These are phyloP conservation scores for Drosophila anomalata DNA, from an alignment of 2,888 invertebrate species.

Conservation along the genomic window DNA sequence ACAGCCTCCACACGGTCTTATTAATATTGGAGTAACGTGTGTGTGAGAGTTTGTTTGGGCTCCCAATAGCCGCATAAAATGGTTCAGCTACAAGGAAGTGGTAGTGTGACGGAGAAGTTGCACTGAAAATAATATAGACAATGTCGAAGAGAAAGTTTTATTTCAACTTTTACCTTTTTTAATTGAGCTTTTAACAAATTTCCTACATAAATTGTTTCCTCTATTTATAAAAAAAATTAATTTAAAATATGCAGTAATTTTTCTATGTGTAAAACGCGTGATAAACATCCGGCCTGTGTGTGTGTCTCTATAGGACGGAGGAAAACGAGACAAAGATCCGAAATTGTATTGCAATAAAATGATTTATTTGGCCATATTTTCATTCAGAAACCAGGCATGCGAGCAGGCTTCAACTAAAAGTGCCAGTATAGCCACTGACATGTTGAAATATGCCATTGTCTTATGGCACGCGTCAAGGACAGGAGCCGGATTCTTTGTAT, in stretches of 20 bases:
- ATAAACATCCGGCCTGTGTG: conserved; percentile 49
- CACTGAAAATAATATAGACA: neutral
- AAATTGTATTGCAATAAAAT: conserved; percentile 75
- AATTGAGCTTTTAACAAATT: too few species aligned
- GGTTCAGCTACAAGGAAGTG: conserved; percentile 34
- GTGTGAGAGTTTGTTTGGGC: conserved; percentile 33
- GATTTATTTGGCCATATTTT: conserved; percentile 70
- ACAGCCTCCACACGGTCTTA: conserved; percentile 61
- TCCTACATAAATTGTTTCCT: too few species aligned
- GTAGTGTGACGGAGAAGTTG: neutral
- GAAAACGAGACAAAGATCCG: conserved; percentile 15
- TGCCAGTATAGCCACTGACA: conserved; percentile 39
- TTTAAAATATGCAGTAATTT: neutral
- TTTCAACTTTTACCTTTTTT: too few species aligned
- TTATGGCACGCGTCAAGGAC: conserved; percentile 58
- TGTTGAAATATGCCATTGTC: conserved; percentile 67
- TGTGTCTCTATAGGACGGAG: conserved; percentile 32
- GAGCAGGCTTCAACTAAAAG: conserved; percentile 40
- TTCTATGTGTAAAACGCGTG: conserved; percentile 20
- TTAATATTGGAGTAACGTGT: conserved; percentile 71
- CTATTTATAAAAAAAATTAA: too few species aligned
- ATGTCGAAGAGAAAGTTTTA: neutral
- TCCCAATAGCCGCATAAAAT: conserved; percentile 72
- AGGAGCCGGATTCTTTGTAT: conserved; percentile 18
- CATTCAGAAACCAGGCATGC: conserved; percentile 20